These are phyloP conservation scores for Lutjanus campechanus DNA, from an alignment of 2,797 vertebrate genomes.

Conservation along the genomic window DNA sequence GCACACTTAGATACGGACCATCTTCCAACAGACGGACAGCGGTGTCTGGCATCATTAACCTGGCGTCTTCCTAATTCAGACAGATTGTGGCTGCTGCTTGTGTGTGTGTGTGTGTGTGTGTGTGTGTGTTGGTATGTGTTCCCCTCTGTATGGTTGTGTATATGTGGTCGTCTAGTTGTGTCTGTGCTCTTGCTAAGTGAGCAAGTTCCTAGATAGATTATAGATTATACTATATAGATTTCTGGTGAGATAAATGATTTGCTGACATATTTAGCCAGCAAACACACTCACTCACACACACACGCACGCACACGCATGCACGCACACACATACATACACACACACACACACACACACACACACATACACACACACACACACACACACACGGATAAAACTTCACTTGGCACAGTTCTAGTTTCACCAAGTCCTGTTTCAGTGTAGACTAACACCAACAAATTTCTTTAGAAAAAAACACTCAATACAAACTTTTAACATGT, in stretches of 20 bases:
- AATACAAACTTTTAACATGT: neutral
- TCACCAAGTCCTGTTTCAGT: neutral
- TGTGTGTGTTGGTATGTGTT: slow-evolving; percentile 9
- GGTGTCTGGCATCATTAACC: slow-evolving; percentile 79
- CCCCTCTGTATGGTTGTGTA: slow-evolving; percentile 2
- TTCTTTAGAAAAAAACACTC: neutral
- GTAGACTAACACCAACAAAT: neutral
- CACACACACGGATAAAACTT: neutral
- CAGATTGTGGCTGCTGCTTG: slow-evolving; percentile 52
- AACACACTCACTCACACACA: neutral
- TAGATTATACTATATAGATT: too few relatives aligned
- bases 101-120: slow-evolving; percentile 34
- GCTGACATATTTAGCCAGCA: slow-evolving; percentile 20
- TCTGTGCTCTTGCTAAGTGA: slow-evolving; percentile 43
- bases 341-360: neutral
- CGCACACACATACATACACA: neutral
- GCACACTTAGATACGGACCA: slow-evolving; percentile 58
- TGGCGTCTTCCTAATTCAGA: slow-evolving; percentile 73
- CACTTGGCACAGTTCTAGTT: slow-evolving; percentile 12
- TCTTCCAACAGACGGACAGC: slow-evolving; percentile 74
- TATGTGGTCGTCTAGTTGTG: slow-evolving; percentile 31
- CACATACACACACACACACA: neutral
- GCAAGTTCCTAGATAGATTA: too few relatives aligned
- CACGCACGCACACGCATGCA: slow-evolving; percentile 2
- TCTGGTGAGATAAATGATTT: slow-evolving; percentile 41